Base-by-base conservation (phyloP, 64 coral and sea anemone genomes). In the Exaiptasia diaphana region DNA sequence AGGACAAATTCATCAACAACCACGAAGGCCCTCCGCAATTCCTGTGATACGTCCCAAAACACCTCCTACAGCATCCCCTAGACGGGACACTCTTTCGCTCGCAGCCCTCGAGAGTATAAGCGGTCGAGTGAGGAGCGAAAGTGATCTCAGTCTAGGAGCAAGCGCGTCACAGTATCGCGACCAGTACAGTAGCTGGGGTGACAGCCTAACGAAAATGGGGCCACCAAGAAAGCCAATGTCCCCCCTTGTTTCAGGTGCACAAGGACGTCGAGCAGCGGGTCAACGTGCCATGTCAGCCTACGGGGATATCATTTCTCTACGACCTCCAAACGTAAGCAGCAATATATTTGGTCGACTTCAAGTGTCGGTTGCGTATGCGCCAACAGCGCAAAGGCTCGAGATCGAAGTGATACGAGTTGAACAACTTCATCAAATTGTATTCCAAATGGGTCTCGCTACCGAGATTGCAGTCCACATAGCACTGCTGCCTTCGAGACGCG, bases 321-420 rank as follows among this genome's bases (percentile, higher is more conserved):
- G 61, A 13, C 41, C 33, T 68, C 44, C 55, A 20, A 65, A 70
- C 18, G 58, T 72, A 10, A 71, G 59, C 10, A 48, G 45, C 0
- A 56, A 48, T 36, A 59, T 69, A 2, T 23, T 87, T 12, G 84
- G 65, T 29, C 77, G 68, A 33, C 41, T 87, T 1, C 84, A 87
- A 78, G 73, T 87, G 17, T 87, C 84, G 7, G 74, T 87, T 5
- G 43, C 57, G 18, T 87, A 67, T 56, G 33, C 84, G 1, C 84
- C 74, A 32, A 87, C 84, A 4, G 42, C 73, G 6, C 73, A 87
- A 28, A 52, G 84, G 36, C 38, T 87, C 15, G 73, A 87, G 43
- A 75, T 87, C 27, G 75, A 74, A 8, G 37, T 87, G 8, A 76
- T 78, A 4, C 57, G 84, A 14, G 73, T 78, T 3, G 72, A 87